Evolutionary conservation across 2,113 vertebrate species (phyloP).

Genomic region (Gopherus evgoodei): DNA sequence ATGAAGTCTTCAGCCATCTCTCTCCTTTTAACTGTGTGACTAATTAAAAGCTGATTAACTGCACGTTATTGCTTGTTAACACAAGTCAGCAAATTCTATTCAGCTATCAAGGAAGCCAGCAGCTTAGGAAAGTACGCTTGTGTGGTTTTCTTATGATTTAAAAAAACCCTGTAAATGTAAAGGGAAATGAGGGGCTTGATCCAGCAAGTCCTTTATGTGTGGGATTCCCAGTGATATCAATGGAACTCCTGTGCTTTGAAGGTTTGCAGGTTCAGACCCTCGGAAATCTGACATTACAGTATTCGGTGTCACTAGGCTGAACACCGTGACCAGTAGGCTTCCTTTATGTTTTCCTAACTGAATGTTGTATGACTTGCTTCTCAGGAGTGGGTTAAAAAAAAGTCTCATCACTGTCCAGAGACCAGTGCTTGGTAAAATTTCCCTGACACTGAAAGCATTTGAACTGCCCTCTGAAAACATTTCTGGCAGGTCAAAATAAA

Average conservation of each 20-base stretch:
- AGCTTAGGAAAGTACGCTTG: neutral
- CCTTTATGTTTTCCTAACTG: neutral
- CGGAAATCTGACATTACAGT: neutral
- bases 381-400: neutral
- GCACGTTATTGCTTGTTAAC: neutral
- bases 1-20: neutral
- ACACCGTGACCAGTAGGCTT: neutral
- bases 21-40: neutral
- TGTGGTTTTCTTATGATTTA: neutral
- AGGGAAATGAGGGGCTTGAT: neutral
- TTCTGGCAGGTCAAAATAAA: neutral
- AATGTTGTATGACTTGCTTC: neutral
- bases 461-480: neutral
- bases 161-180: neutral
- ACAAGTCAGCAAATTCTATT: neutral
- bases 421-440: neutral
- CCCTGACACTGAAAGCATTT: neutral
- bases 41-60: conserved; percentile 27
- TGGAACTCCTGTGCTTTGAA: neutral
- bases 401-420: neutral
- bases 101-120: neutral
- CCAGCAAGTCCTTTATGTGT: neutral
- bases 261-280: neutral
- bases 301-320: neutral
- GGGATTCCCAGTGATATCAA: neutral